These are phyloP conservation scores for Coenonympha glycerion DNA, from an alignment of 2,888 invertebrate species.

Conservation along the genomic window DNA sequence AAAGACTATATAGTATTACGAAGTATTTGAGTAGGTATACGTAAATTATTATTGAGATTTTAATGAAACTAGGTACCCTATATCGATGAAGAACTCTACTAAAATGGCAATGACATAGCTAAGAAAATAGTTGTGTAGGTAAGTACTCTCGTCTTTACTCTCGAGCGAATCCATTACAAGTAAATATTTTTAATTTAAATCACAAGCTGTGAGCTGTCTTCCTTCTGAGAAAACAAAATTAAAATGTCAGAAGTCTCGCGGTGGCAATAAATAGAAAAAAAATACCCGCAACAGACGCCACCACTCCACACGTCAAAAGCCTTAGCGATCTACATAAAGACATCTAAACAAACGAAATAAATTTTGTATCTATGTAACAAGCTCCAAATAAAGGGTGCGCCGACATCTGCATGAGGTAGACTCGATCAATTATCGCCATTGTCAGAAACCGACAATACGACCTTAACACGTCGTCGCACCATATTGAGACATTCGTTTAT, in stretches of 20 bases:
- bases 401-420: constrained; percentile 60
- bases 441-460: constrained; percentile 54
- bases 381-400: constrained; percentile 53
- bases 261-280: constrained; percentile 30
- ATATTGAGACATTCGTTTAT: constrained; percentile 46
- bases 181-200: constrained; percentile 18
- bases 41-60: too few relatives aligned
- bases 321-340: constrained; percentile 50
- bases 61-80: too few relatives aligned
- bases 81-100: too few relatives aligned
- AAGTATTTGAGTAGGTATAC: too few relatives aligned
- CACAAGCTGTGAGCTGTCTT: constrained; percentile 16
- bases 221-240: constrained; percentile 34
- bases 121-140: too few relatives aligned
- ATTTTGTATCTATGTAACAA: constrained; percentile 45
- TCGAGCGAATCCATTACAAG: constrained; percentile 3
- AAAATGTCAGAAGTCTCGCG: constrained; percentile 30
- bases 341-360: constrained; percentile 50
- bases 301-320: constrained; percentile 49
- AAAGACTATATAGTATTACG: too few relatives aligned
- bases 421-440: constrained; percentile 69
- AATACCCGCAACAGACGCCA: constrained; percentile 29
- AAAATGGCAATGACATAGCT: too few relatives aligned
- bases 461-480: constrained; percentile 53
- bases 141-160: background rate